Evolutionary conservation across 2,113 vertebrate species (phyloP), one percentile per base, ranked within the genome.

Genomic region (Ictalurus furcatus): DNA sequence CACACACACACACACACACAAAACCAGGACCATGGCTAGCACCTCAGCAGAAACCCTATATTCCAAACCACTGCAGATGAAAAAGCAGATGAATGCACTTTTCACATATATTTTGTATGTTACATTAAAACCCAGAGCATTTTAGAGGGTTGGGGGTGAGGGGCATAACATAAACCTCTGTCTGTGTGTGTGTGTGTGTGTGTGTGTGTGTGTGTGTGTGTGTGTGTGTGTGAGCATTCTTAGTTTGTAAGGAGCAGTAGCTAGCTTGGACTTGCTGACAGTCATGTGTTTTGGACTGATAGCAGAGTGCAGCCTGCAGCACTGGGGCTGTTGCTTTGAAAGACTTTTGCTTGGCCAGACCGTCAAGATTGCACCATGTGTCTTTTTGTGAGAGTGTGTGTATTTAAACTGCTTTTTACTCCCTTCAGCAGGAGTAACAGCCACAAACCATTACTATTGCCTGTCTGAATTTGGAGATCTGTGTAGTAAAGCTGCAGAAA

Each of bases 361-460:
- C 37, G 56, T 81, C 59, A 83, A 14, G 61, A 73, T 48, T 87
- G 74, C 34, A 48, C 48, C 21, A 13, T 82, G 78, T 86, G 85
- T 58, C 19, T 88, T 80, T 82, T 63, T 73, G 30, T 65, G 7
- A 28, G 86, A 1, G 78, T 88, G 78, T 71, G 87, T 73, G 54
- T 74, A 81, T 78, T 74, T 90, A 76, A 87, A 54, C 56, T 82
- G 30, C 84, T 59, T 89, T 87, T 69, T 73, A 34, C 28, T 56
- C 61, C 13, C 28, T 80, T 82, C 17, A 82, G 54, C 79, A 58
- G 52, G 14, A 78, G 78, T 30, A 80, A 88, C 91, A 92, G 86
- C 59, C 69, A 73, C 86, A 92, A 85, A 90, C 90, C 90, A 85
- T 85, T 88, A 76, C 89, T 91, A 92, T 91, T 94, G 92, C 90